Evolutionary conservation across 2,797 vertebrate species (phyloP).

Genomic region (Ctenosaura bakeri): DNA sequence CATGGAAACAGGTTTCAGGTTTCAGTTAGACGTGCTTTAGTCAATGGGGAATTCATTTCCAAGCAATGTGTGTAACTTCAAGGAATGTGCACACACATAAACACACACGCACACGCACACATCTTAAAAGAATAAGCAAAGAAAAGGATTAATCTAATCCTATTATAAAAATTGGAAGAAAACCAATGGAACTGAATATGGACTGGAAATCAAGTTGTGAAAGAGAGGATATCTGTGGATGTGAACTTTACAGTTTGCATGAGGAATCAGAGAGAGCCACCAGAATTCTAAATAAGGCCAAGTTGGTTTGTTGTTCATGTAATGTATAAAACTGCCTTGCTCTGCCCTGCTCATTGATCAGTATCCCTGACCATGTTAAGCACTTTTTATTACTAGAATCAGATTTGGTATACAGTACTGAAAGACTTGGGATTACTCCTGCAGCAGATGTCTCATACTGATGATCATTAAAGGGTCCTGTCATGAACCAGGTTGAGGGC

Average conservation of each 20-base stretch:
- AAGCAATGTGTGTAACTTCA: too few species aligned
- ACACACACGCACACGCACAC: too few species aligned
- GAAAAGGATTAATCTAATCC: too few species aligned
- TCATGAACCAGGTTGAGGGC: conserved; percentile 11
- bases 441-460: neutral
- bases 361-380: neutral
- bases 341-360: neutral
- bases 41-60: too few species aligned
- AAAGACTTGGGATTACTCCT: neutral
- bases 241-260: neutral
- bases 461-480: conserved; percentile 36
- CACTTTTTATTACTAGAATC: neutral
- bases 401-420: neutral
- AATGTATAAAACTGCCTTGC: neutral
- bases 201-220: too few species aligned
- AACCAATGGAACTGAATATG: too few species aligned
- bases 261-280: neutral
- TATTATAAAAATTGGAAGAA: too few species aligned
- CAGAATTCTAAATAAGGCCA: neutral
- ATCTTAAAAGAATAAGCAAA: too few species aligned
- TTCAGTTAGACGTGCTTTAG: too few species aligned
- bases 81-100: too few species aligned
- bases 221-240: neutral
- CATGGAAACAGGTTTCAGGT: too few species aligned
- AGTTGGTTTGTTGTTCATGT: neutral